Percentiles rank a stretch among this genome's conserved stretches.
These are phyloP conservation scores for Chaetorhynchus papuensis DNA, from an alignment of 2,113 vertebrate species.

Conservation along the genomic window DNA sequence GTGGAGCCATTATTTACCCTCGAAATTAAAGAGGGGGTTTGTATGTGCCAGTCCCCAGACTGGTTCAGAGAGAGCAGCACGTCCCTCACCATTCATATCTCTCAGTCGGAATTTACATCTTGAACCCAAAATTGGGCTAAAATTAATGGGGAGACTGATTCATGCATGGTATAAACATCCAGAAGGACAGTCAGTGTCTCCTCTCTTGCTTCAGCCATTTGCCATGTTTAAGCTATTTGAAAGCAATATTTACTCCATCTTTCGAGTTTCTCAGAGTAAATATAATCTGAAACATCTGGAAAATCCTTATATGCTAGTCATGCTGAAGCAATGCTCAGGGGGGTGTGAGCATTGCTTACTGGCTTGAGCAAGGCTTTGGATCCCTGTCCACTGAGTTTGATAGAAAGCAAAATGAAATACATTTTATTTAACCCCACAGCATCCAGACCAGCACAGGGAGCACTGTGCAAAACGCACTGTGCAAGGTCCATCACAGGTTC, in stretches of 20 bases:
- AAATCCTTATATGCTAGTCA: conserved; percentile 4
- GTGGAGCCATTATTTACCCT: not conserved
- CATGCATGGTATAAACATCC: not conserved
- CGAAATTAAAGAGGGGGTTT: not conserved
- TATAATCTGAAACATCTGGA: conserved; percentile 60
- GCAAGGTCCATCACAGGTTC: not conserved
- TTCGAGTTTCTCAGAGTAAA: conserved; percentile 34
- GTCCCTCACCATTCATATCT: not conserved
- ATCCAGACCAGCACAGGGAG: not conserved
- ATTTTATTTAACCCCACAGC: conserved; percentile 4
- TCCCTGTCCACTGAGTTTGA: not conserved
- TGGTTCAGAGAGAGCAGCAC: not conserved
- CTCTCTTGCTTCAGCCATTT: not conserved
- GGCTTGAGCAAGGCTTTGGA: conserved; percentile 29
- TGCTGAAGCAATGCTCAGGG: conserved; percentile 65
- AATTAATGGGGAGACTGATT: not conserved
- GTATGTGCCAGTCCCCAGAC: not conserved
- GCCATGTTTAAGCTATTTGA: not conserved
- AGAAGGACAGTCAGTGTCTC: not conserved
- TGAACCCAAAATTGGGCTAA: not conserved
- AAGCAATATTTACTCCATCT: conserved; percentile 19
- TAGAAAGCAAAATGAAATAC: not conserved
- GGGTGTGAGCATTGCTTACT: conserved; percentile 9
- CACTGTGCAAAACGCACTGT: not conserved
- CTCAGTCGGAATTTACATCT: not conserved